Evolutionary conservation across 2,113 vertebrate genomes (phyloP), one percentile per base, ranked within the genome.

Genomic region (Lates calcarifer): DNA sequence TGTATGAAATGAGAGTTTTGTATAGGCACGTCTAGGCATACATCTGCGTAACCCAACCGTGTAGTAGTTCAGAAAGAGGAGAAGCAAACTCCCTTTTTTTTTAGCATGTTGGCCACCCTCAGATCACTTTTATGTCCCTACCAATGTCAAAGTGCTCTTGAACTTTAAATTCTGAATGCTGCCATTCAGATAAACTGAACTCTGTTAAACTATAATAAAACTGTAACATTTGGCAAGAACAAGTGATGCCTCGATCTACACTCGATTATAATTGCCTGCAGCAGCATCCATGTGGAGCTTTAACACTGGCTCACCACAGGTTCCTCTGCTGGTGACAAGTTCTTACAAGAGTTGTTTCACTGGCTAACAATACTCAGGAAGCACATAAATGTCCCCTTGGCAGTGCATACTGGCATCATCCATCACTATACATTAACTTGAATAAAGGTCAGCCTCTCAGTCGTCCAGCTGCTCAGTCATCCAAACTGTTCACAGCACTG

Each of bases 391-490:
- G 4, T 24, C 1, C 5, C 53, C 11, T 39, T 74, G 45, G 18
- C 47, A 43, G 13, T 12, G 2, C 26, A 26, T 55, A 62, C 20
- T 43, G 15, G 14, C 35, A 53, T 43, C 45, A 26, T 60, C 43
- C 33, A 69, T 73, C 66, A 76, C 66, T 57, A 58, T 82, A 56
- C 51, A 47, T 43, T 83, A 51, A 9, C 15, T 31, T 22, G 20
- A 28, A 28, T 35, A 53, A 83, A 83, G 67, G 51, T 77, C 81
- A 77, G 26, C 67, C 35, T 33, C 74, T 67, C 33, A 55, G 53
- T 60, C 8, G 8, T 41, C 35, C 81, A 77, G 20, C 66, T 41
- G 33, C 74, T 66, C 26, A 53, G 51, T 60, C 5, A 18, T 20
- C 47, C 47, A 49, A 22, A 22, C 47, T 49, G 10, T 20, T 49